phyloP scores from a whole-genome alignment of 2,797 vertebrate species.

The Chloroceryle amazona region DNA sequence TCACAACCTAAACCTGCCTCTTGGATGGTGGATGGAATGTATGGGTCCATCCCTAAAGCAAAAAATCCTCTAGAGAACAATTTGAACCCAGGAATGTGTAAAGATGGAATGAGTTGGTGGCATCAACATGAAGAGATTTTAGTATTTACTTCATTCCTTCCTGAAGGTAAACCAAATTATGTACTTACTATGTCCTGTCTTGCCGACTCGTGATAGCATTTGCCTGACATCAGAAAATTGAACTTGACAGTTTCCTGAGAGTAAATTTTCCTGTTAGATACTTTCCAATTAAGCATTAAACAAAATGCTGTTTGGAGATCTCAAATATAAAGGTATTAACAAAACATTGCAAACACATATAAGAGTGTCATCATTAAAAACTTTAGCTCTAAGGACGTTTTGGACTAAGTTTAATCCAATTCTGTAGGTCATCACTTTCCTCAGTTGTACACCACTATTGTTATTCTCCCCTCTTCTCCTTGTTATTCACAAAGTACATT shows the following conservation, averaged over 20 bases:
- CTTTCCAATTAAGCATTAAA: not conserved
- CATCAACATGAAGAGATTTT: not conserved
- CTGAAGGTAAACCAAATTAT: not conserved
- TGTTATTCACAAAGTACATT: not conserved
- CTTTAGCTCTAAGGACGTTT: not conserved
- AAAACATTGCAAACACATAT: not conserved
- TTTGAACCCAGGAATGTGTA: not conserved
- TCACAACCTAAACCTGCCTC: not conserved
- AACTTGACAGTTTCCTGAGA: not conserved
- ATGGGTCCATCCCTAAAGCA: not conserved
- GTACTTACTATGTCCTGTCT: not conserved
- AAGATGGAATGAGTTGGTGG: not conserved
- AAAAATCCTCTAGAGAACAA: not conserved
- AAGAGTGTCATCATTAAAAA: not conserved
- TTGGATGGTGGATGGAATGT: not conserved
- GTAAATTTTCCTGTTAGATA: not conserved
- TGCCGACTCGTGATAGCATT: not conserved
- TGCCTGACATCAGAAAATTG: not conserved
- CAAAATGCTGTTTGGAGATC: not conserved
- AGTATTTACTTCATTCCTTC: not conserved
- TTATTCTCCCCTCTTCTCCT: not conserved
- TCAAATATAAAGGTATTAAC: not conserved
- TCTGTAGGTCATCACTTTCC: not conserved
- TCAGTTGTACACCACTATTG: fast-evolving
- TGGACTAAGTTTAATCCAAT: not conserved